Evolutionary conservation across 2,888 invertebrate species (phyloP), one percentile per base, ranked within the genome.

Genomic region (Ichneumoninae sp.): DNA sequence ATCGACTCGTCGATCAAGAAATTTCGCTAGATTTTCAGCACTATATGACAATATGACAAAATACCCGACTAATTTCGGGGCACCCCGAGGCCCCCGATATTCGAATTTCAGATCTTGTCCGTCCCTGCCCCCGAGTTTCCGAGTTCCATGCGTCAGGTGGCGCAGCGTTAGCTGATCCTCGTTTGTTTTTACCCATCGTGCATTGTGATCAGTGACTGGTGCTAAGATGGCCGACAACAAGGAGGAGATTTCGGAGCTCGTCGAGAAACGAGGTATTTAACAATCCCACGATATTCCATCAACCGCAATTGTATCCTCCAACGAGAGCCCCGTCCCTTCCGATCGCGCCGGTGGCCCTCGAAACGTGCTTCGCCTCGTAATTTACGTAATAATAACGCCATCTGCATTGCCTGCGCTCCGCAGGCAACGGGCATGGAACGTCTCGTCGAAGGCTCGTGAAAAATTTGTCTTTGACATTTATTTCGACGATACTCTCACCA

Each of bases 181-280:
- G 91, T 91, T 92, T 92, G 93, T 93, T 92, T 93, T 93, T 93
- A 92, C 92, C 92, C 93, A 91, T 91, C 90, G 92, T 93, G 93
- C 92, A 93, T 92, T 92, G 92, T 92, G 91, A 90, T 86, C 90
- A 92, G 93, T 93, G 93, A 92, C 92, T 93, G 92, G 93, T 93
- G 93, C 93, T 93, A 94, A 94, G 93, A 94, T 94, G 94, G 94
- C 94, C 89, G 94, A 94, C 93, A 92, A 92, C 92, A 93, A 93
- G 93, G 93, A 93, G 93, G 93, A 93, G 91, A 92, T 93, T 92
- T 92, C 90, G 91, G 92, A 92, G 91, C 92, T 92, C 92, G 92
- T 90, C 90, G 93, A 92, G 88, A 93, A 93, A 90, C 92, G 92
- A 94, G 94, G 94, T 94, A 93, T 90, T 92, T 92, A 90, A 89